Conservation (phyloP, 2,888 invertebrate genomes). For the Drosophila kambysellisi region DNA sequence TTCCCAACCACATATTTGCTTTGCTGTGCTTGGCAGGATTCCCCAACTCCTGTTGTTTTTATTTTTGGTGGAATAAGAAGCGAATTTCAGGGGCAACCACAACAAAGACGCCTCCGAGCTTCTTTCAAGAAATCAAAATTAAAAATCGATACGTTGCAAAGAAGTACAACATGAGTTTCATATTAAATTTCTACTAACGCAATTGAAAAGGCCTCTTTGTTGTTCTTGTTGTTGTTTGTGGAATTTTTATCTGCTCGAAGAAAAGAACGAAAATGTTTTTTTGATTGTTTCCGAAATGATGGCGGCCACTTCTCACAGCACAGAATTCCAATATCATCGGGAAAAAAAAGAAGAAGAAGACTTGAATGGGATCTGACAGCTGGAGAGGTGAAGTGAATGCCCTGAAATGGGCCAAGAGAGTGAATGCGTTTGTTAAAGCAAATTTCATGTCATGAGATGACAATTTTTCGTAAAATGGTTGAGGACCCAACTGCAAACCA, state of each 20-base stretch:
- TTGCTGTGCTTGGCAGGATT: background rate
- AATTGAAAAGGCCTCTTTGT: constrained; percentile 56
- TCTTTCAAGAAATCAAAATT: constrained; percentile 43
- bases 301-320: constrained; percentile 61
- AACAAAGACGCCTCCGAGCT: constrained; percentile 43
- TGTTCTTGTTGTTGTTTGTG: constrained; percentile 12
- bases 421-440: constrained; percentile 62
- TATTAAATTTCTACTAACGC: constrained; percentile 73
- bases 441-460: constrained; percentile 64
- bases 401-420: constrained; percentile 8
- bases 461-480: constrained; percentile 50
- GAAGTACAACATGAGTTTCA: constrained; percentile 62
- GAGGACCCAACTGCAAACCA: constrained; percentile 54
- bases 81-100: constrained; percentile 48
- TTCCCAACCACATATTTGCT: background rate
- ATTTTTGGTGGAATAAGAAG: constrained; percentile 7
- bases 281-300: constrained; percentile 75
- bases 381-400: constrained; percentile 17
- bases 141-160: constrained; percentile 51
- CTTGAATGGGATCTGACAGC: constrained; percentile 33
- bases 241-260: constrained; percentile 32
- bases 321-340: constrained; percentile 74
- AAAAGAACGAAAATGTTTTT: constrained; percentile 18
- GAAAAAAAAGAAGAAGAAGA: background rate
- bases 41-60: constrained; percentile 10